Base-by-base conservation (phyloP, 2,113 vertebrate species). In the Malurus alboscapulatus region DNA sequence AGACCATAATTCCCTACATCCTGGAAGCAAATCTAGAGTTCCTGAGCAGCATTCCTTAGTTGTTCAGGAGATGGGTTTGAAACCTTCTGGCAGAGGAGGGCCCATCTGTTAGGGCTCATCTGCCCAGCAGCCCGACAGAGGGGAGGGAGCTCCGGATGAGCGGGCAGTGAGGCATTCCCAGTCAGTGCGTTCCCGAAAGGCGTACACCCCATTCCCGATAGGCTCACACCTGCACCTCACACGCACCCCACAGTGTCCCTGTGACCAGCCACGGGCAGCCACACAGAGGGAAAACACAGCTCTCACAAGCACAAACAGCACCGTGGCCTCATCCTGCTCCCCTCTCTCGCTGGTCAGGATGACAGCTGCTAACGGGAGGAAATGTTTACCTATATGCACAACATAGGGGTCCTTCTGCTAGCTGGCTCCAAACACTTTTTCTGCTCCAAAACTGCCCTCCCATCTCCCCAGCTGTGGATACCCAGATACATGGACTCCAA, bases 101-200 rank as follows among this genome's bases (percentile, higher is more conserved):
- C 55, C 85, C 90, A 92, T 93, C 93, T 96, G 88, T 94, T 36
- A 25, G 63, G 50, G 63, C 42, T 34, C 54, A 61, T 34, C 24
- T 92, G 86, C 75, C 75, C 79, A 61, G 74, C 51, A 87, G 75
- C 78, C 90, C 0, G 0, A 7, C 22, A 54, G 66, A 85, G 78
- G 9, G 55, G 77, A 77, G 68, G 77, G 63, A 88, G 76, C 68
- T 47, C 54, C 0, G 0, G 66, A 44, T 26, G 55, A 30, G 68
- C 51, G 3, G 0, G 19, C 30, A 26, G 30, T 0, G 57, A 53
- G 78, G 45, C 38, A 38, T 38, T 38, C 38, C 38, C 38, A 38
- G 38, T 38, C 38, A 38, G 38, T 38, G 38, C 38, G 38, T 38
- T 38, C 38, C 38, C 38, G 4, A 38, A 38, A 38, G 38, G 10